Conservation (phyloP, 1,140 invertebrate genomes). For the Scaptodrosophila lebanonensis region DNA sequence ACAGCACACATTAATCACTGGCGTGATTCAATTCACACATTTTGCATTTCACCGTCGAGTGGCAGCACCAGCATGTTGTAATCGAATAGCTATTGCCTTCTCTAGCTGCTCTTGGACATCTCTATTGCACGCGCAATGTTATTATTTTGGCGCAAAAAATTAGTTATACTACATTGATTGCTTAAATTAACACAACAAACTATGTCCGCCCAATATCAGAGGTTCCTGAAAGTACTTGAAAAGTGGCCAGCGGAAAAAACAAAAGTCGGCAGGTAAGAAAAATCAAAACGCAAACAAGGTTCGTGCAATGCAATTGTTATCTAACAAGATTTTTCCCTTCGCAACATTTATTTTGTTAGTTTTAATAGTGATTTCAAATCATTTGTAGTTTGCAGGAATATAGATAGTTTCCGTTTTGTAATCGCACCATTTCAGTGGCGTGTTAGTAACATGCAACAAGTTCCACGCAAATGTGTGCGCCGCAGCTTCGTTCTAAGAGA, state of each 20-base stretch:
- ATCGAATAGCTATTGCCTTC: not conserved
- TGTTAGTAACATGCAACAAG: not conserved
- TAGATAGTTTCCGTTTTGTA: too few relatives aligned
- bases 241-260: conserved; percentile 87
- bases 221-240: conserved; percentile 85
- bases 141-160: conserved; percentile 33
- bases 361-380: not conserved
- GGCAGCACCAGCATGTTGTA: too few relatives aligned
- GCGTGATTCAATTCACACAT: too few relatives aligned
- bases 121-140: conserved; percentile 29
- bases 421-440: too few relatives aligned
- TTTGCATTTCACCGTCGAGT: too few relatives aligned
- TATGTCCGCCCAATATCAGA: conserved; percentile 83
- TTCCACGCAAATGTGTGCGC: conserved; percentile 9
- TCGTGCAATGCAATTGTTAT: conserved; percentile 53
- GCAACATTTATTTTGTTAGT: too few relatives aligned
- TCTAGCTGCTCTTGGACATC: conserved; percentile 4
- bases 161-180: conserved; percentile 1
- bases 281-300: conserved; percentile 26
- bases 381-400: not conserved
- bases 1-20: too few relatives aligned
- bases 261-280: conserved; percentile 84
- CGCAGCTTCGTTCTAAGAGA: too few relatives aligned
- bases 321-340: conserved; percentile 39
- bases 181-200: conserved; percentile 4